Evolutionary conservation across 2,113 vertebrate genomes (phyloP).

Genomic region (Lophochroa leadbeateri): DNA sequence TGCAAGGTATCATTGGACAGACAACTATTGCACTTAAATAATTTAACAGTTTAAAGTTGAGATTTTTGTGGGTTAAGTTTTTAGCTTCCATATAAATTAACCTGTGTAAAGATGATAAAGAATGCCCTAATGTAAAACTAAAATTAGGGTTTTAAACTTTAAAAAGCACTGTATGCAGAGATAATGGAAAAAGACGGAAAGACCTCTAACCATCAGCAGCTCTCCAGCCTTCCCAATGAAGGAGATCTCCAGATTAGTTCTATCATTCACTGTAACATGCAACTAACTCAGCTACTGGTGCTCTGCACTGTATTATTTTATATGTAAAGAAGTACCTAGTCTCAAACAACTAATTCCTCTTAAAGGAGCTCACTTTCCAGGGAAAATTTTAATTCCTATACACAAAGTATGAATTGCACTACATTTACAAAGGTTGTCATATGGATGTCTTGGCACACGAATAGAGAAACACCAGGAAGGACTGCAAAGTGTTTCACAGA

Average conservation of each 20-base stretch:
- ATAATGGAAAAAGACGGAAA: not conserved
- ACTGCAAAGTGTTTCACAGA: not conserved
- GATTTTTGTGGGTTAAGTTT: not conserved
- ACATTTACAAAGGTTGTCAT: not conserved
- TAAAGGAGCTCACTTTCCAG: not conserved
- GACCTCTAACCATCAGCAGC: not conserved
- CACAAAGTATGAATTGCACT: not conserved
- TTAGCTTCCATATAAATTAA: not conserved
- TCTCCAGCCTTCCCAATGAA: not conserved
- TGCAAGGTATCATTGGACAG: no score
- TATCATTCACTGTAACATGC: rapidly evolving
- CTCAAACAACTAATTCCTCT: not conserved
- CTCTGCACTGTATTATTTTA: not conserved
- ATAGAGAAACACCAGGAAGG: not conserved
- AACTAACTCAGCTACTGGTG: not conserved
- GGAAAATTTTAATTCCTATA: not conserved
- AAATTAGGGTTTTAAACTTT: not conserved
- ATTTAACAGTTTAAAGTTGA: not conserved
- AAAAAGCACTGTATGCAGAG: not conserved
- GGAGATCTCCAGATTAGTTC: not conserved
- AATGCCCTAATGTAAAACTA: not conserved
- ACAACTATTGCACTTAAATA: no score
- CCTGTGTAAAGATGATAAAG: not conserved
- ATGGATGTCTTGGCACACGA: not conserved
- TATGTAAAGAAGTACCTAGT: not conserved